Base-by-base conservation (phyloP, 1,140 invertebrate genomes). In the Heliconius congener region DNA sequence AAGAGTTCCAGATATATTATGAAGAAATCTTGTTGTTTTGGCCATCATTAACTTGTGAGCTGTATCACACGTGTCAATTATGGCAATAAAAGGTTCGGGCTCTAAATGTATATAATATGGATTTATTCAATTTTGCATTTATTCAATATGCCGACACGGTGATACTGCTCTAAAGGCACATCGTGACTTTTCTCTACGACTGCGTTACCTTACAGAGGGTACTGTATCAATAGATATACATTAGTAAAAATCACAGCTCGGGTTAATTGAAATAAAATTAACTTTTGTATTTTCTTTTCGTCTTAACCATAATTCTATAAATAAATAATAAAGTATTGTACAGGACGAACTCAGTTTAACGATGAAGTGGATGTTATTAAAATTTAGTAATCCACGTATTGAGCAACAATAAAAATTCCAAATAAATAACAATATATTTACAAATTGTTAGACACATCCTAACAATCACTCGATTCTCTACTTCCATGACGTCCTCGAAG, bases 241-340 rank as follows among this genome's bases (percentile, higher is more conserved):
- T 93, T 91, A 90, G 88, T 90, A 93, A 93, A 92, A 94, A 94
- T 94, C 93, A 94, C 93, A 94, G 93, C 93, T 94, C 91, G 90
- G 90, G 90, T 93, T 94, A 90, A 91, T 92, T 90, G 93, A 93
- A 91, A 92, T 92, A 91, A 85, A 88, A 91, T 89, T 88, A 91
- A 86, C 83, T 88, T 91, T 92, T 91, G 88, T 87, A 93, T 90
- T 93, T 87, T 87, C 82, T 89, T 88, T 88, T 88, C 86, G 77
- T 82, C 91, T 93, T 93, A 93, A 87, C 83, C 82, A 88, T 91
- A 90, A 86, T 80, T 89, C 87, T 93, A 92, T 88, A 91, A 91
- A 93, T 94, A 94, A 94, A 93, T 93, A 94, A 93, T 91, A 84
- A 88, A 91, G 82, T 93, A 92, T 90, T 89, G 88, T 92, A 92